These are phyloP conservation scores for Xyliphius kryptos DNA, from an alignment of 2,113 vertebrate genomes.

Conservation along the genomic window DNA sequence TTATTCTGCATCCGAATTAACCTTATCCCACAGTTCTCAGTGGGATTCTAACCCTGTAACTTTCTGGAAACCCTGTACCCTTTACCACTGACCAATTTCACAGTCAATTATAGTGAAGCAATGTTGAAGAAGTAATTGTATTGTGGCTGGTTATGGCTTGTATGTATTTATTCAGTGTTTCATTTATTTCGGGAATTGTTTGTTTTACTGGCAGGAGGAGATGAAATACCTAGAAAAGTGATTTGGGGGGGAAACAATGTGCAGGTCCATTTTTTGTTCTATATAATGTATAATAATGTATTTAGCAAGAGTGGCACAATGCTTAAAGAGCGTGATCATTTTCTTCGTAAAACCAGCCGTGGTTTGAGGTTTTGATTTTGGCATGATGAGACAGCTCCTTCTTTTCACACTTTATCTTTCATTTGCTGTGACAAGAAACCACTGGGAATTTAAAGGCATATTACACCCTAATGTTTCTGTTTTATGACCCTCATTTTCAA, in stretches of 20 bases:
- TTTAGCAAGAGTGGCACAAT: not conserved
- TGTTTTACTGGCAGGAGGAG: conserved; percentile 9
- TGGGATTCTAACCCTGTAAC: conserved; percentile 1
- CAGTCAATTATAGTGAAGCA: conserved; percentile 21
- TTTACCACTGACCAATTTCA: conserved; percentile 20
- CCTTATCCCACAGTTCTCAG: not conserved
- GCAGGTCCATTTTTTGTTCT: not conserved
- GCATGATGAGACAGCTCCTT: not conserved
- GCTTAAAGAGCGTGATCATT: not conserved
- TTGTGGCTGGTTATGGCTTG: conserved; percentile 28
- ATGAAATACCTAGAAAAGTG: conserved; percentile 9
- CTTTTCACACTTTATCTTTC: conserved; percentile 14
- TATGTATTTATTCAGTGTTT: conserved; percentile 16
- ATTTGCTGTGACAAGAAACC: conserved; percentile 7
- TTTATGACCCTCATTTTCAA: not conserved
- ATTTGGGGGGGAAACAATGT: not conserved
- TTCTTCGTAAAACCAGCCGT: conserved; percentile 5
- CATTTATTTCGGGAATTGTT: conserved; percentile 23
- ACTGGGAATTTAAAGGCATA: conserved; percentile 7
- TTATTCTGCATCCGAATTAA: not conserved
- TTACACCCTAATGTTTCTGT: not conserved
- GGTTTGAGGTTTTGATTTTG: conserved; percentile 28
- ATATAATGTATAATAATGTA: conserved; percentile 1
- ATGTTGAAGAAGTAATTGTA: conserved; percentile 14
- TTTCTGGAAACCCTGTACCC: conserved; percentile 11